Conservation (phyloP, 30 jellyfish, hydroid and myxozoan species). For the Aurelia coerulea region DNA sequence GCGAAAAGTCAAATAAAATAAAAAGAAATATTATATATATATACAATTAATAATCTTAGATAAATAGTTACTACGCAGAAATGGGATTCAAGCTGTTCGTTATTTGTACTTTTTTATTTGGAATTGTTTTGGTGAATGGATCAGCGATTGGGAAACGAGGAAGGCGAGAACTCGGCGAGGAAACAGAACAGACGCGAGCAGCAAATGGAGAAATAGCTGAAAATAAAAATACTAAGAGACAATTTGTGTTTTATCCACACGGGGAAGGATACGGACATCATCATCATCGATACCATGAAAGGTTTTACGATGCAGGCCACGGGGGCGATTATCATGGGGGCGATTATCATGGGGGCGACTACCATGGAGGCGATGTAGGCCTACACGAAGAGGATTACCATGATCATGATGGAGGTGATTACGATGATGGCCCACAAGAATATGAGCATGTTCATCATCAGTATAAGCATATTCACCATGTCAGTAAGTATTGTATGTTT, state of each 20-base stretch:
- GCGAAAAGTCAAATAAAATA: not conserved
- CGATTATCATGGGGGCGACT: conserved; percentile 7
- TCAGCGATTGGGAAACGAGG: conserved; percentile 38
- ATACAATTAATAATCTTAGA: too few relatives aligned
- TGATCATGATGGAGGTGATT: conserved; percentile 50
- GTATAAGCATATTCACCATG: conserved; percentile 88
- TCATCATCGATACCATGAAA: conserved; percentile 47
- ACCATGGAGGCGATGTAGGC: conserved; percentile 17
- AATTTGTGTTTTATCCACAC: conserved; percentile 86
- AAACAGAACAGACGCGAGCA: not conserved
- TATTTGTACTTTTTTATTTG: not conserved
- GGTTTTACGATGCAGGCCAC: not conserved
- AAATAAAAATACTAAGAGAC: conserved; percentile 78
- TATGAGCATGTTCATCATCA: conserved; percentile 82
- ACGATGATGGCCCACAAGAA: conserved; percentile 56
- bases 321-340: conserved; percentile 30
- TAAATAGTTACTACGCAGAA: not conserved
- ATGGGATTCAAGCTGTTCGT: conserved; percentile 12
- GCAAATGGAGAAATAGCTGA: not conserved
- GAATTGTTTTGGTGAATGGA: not conserved
- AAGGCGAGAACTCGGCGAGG: conserved; percentile 20
- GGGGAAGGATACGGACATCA: conserved; percentile 74
- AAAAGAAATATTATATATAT: too few relatives aligned
- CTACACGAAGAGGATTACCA: conserved; percentile 53
- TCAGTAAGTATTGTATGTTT: conserved; percentile 37